Evolutionary conservation across 1,140 invertebrate species (phyloP), one percentile per base, ranked within the genome.

Genomic region (Mactra quadrangularis): DNA sequence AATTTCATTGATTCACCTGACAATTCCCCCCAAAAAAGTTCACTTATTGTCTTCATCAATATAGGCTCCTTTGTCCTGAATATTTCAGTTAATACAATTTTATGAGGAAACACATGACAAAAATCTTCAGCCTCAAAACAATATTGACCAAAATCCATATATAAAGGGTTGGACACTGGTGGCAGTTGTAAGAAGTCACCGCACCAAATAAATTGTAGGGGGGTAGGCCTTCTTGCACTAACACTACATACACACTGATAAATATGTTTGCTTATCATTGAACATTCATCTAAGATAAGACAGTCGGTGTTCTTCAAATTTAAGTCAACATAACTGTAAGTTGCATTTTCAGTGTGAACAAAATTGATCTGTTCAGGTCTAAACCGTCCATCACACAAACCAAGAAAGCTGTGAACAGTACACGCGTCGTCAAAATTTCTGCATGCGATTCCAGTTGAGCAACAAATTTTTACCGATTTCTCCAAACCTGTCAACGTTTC

Each of bases 251-350:
- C 60, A n/a, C n/a, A n/a, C n/a, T n/a, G n/a, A n/a, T n/a, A 75
- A 1, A 25, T 15, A 7, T 25, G 29, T 59, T 75, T 45, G 15
- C 71, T 75, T 59, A 75, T 75, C 71, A 75, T 75, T 25, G 71
- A 75, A 47, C 71, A 75, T 60, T 75, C 55, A 75, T 75, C 71
- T 15, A 75, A 6, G 4, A 75, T 75, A 1, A 75, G 11, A 59
- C 2, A 3, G 22, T 75, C 71, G 38, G 15, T 29, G 11, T 41
- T 38, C 31, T 7, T 41, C 6, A 75, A 31, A n/a, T 72, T 53
- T 0, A 29, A 2, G 31, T 13, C 9, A 9, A 72, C 50, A 72
- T 35, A 13, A 4, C 31, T 31, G 53, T 55, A 55, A 19, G 52
- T 72, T 1, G 3, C 19, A 38, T 55, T 72, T 3, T 72, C 35